Evolutionary conservation across 2,113 vertebrate species (phyloP), one percentile per base, ranked within the genome.

Genomic region (Callionymus lyra): DNA sequence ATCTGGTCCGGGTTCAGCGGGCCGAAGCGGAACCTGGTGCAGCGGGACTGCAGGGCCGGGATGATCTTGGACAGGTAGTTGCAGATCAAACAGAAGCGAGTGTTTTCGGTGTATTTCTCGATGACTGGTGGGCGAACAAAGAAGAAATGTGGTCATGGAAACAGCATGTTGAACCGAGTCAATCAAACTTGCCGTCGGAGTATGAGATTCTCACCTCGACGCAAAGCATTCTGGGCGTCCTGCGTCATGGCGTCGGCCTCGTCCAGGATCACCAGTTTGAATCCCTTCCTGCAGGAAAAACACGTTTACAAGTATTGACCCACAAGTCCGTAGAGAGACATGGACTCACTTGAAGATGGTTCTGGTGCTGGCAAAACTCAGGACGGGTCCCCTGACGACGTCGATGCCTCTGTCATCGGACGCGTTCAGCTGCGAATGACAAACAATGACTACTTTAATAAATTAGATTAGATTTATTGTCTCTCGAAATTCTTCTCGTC

Each of bases 61-160:
- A 98, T 98, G 86, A 98, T 95, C 85, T 95, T 97, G 39, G 95
- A 98, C 45, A 98, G 84, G 74, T 97, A 98, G 78, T 99, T 99
- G 65, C 93, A 91, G 82, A 98, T 97, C 54, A 98, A 83, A 64
- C 95, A 99, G 36, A 99, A 98, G 0, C 93, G 78, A 4, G 94
- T 96, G 76, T 98, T 99, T 67, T 99, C 95, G 0, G 94, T 99
- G 72, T 90, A 98, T 63, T 98, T 98, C 76, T 99, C 94, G 1
- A 99, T 98, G 52, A 99, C 94, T 97, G 78, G 34, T 6, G 16
- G 1, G 37, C 12, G 16, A 17, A 27, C 4, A 15, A 37, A 27
- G 8, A 1, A 17, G 6, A 40, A 6, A 2, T 40, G 8, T 40
- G 11, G 13, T 3, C 9, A 44, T 5, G 41, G 6, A 12, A 42